Conservation (phyloP, 2,888 invertebrate species). For the Apotomis betuletana region DNA sequence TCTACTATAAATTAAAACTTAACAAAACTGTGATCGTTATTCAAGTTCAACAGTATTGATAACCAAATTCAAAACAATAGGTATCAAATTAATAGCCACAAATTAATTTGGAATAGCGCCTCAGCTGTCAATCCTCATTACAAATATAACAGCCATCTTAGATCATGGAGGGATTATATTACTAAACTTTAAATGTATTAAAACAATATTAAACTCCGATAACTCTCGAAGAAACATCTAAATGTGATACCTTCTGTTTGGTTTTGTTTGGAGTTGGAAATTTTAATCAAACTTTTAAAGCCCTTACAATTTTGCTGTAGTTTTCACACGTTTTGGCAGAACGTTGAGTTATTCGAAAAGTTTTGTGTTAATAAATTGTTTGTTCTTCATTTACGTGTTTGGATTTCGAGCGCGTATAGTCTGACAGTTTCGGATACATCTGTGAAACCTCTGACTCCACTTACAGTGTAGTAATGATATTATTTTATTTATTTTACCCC, state of each 20-base stretch:
- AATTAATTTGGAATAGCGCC: not conserved
- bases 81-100: not conserved
- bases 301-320: conserved; percentile 23
- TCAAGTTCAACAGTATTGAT: not conserved
- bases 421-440: not conserved
- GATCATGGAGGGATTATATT: not conserved
- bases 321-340: conserved; percentile 28
- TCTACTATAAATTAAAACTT: no score
- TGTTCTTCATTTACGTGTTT: conserved; percentile 1
- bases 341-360: conserved; percentile 18
- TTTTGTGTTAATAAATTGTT: conserved; percentile 25
- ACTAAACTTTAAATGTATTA: conserved; percentile 10
- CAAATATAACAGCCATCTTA: not conserved
- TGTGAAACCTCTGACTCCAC: no score
- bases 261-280: conserved; percentile 21
- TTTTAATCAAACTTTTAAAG: conserved; percentile 40
- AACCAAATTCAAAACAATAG: not conserved
- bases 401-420: not conserved
- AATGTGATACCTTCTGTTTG: conserved; percentile 19
- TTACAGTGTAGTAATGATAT: no score
- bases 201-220: conserved; percentile 19
- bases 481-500: no score
- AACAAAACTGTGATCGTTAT: no score
- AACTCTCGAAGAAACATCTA: conserved; percentile 21
- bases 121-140: not conserved